Percentiles rank a stretch among this genome's conserved stretches.
Conservation (phyloP, 2,113 vertebrate species). For the Brachionichthys hirsutus region DNA sequence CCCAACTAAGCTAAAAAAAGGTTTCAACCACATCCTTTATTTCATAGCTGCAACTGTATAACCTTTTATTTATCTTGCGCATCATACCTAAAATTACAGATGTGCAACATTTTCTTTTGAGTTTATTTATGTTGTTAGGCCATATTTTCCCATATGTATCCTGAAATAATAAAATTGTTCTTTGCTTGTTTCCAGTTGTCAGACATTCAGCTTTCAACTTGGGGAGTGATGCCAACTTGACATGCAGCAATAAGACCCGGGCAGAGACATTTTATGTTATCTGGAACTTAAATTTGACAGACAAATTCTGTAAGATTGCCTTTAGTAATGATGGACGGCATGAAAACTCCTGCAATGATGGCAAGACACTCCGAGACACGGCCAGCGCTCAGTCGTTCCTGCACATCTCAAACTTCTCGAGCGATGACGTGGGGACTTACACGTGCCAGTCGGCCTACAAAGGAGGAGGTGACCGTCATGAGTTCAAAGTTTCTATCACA, state of each 20-base stretch:
- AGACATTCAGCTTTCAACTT: conserved; percentile 18
- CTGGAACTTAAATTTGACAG: conserved; percentile 50
- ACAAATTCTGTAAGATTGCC: conserved; percentile 25
- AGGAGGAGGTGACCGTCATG: background rate
- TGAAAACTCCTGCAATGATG: conserved; percentile 44
- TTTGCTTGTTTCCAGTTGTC: conserved; percentile 38
- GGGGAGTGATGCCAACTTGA: conserved; percentile 49
- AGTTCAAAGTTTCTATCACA: conserved; percentile 19
- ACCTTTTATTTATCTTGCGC: too few species aligned
- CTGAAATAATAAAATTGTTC: background rate
- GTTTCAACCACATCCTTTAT: too few species aligned
- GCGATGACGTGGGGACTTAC: conserved; percentile 64
- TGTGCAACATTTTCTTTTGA: too few species aligned
- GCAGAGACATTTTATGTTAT: conserved; percentile 52
- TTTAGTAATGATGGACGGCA: rapidly evolving
- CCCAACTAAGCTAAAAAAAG: too few species aligned
- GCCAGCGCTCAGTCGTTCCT: conserved; percentile 42
- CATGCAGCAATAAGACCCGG: conserved; percentile 55
- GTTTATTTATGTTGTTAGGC: too few species aligned
- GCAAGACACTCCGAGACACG: conserved; percentile 46
- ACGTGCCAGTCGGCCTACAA: conserved; percentile 45
- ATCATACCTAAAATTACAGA: too few species aligned
- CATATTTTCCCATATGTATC: too few species aligned
- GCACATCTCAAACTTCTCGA: conserved; percentile 64
- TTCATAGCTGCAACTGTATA: too few species aligned